phyloP scores from a whole-genome alignment of 2,797 vertebrate species.

The Tapera naevia region DNA sequence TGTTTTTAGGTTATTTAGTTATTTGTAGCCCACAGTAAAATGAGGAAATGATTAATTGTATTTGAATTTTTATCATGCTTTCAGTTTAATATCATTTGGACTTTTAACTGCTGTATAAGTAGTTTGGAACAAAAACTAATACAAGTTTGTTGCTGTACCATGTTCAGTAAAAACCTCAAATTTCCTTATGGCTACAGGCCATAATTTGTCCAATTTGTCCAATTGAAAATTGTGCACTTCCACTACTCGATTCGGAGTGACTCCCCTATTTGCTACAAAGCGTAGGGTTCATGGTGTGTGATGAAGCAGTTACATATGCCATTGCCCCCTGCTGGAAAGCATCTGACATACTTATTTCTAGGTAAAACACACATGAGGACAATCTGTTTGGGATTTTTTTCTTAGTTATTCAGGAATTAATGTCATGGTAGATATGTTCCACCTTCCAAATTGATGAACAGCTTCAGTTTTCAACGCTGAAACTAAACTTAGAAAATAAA shows the following conservation, averaged over 20 bases:
- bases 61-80: conserved; percentile 13
- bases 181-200: background rate
- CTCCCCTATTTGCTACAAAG: background rate
- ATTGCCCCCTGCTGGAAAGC: conserved; percentile 28
- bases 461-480: background rate
- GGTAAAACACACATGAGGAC: background rate
- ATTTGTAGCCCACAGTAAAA: background rate
- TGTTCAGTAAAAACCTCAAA: background rate
- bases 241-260: background rate
- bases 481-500: background rate
- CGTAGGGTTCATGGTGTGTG: background rate
- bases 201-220: background rate
- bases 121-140: background rate
- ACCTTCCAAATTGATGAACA: accelerated
- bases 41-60: conserved; percentile 10
- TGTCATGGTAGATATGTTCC: background rate
- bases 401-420: background rate
- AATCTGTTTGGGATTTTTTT: background rate
- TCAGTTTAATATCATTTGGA: background rate
- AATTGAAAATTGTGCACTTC: background rate
- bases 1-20: background rate
- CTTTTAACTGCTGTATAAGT: background rate
- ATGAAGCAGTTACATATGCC: background rate
- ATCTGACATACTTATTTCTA: background rate
- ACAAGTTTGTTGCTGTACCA: background rate